Conservation (phyloP, 2,113 vertebrate genomes). For the Alligator mississippiensis region DNA sequence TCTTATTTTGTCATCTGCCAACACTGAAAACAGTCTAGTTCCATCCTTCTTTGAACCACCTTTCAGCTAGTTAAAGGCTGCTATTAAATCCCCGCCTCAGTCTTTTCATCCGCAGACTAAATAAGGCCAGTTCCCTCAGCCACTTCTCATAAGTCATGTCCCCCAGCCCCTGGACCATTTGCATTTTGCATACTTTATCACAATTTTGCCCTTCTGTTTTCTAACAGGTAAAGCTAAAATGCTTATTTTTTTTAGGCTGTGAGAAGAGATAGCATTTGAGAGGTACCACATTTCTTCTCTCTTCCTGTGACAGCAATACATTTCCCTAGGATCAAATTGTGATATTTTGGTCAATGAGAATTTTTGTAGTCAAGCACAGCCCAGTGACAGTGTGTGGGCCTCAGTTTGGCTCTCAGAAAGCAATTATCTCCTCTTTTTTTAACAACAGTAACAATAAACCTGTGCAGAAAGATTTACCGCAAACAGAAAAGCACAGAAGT, state of each 20-base stretch:
- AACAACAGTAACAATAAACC: neutral
- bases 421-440: rapidly evolving
- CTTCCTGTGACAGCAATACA: rapidly evolving
- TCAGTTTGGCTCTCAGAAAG: neutral
- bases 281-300: neutral
- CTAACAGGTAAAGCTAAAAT: neutral
- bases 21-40: too few species aligned
- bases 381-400: neutral
- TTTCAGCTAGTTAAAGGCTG: too few species aligned
- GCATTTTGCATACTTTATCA: too few species aligned
- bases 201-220: neutral
- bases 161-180: too few species aligned
- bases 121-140: too few species aligned
- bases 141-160: too few species aligned
- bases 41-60: too few species aligned
- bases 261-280: neutral
- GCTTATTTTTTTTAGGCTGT: neutral
- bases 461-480: too few species aligned
- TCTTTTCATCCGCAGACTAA: too few species aligned
- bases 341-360: neutral
- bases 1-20: too few species aligned
- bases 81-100: too few species aligned
- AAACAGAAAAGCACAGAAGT: neutral
- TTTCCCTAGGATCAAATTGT: neutral
- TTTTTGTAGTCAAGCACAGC: neutral